A percentile compares a stretch with the other conserved stretches of the same genome.
Conservation (phyloP, 2,888 invertebrate genomes). For the Oxyteleia sp. region DNA sequence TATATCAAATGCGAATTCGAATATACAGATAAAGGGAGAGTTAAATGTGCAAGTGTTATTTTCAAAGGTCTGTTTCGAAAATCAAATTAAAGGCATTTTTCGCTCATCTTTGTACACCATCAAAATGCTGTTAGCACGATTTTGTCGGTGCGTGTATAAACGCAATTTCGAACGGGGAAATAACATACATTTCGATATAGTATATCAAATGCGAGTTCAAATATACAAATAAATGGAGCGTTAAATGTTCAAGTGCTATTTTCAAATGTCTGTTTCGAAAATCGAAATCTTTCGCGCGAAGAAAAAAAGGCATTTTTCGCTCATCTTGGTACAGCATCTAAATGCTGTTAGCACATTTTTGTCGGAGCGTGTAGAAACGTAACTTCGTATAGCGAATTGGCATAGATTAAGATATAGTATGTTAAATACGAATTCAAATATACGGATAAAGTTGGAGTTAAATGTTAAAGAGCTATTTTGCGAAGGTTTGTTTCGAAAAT, state of each 20-base stretch:
- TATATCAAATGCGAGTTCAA: conserved; percentile 13
- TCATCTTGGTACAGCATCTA: no score
- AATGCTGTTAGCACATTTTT: conserved; percentile 40
- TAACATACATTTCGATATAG: conserved; percentile 56
- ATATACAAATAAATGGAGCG: neutral
- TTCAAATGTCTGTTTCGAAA: no score
- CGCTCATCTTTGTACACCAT: no score
- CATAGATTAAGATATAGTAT: conserved; percentile 50
- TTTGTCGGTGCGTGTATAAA: conserved; percentile 47
- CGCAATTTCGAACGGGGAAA: conserved; percentile 55
- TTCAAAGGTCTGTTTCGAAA: no score
- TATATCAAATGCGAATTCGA: conserved; percentile 14
- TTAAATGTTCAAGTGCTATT: conserved; percentile 4
- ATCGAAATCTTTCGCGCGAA: no score
- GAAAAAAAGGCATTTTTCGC: no score
- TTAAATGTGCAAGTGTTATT: conserved; percentile 1
- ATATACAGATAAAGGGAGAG: neutral
- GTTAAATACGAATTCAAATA: conserved; percentile 15
- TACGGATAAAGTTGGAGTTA: neutral
- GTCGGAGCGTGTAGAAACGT: conserved; percentile 43
- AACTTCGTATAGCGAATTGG: conserved; percentile 58
- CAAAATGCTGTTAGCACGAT: conserved; percentile 35
- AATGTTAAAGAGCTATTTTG: no score
- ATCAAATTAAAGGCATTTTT: no score
- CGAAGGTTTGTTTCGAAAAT: no score